Evolutionary conservation across 1,140 invertebrate species (phyloP).

Genomic region (Neodiprion fabricii): DNA sequence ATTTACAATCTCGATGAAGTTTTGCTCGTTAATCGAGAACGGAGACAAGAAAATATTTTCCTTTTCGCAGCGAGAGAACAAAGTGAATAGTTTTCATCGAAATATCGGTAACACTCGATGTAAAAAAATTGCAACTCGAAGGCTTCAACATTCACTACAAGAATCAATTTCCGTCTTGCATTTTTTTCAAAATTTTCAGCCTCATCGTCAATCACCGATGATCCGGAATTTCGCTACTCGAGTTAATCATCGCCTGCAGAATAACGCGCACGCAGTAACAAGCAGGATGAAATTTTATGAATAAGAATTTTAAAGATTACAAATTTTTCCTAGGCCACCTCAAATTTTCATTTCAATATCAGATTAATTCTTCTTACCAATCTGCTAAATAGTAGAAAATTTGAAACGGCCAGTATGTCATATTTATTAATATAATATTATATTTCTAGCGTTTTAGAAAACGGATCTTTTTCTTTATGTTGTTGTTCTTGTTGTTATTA

Average conservation of each 20-base stretch:
- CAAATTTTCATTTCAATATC: background rate
- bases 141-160: too few relatives aligned
- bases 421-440: background rate
- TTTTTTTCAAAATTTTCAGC: too few relatives aligned
- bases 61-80: too few relatives aligned
- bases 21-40: too few relatives aligned
- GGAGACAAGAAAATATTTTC: too few relatives aligned
- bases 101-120: too few relatives aligned
- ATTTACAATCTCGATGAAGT: too few relatives aligned
- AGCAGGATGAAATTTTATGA: conserved; percentile 1
- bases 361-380: background rate
- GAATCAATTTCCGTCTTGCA: too few relatives aligned
- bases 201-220: background rate
- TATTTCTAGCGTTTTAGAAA: background rate
- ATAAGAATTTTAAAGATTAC: conserved; percentile 1
- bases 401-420: background rate
- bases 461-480: background rate
- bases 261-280: background rate
- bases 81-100: too few relatives aligned
- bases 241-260: background rate
- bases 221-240: too few relatives aligned
- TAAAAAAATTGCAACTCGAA: too few relatives aligned
- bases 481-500: background rate
- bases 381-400: background rate
- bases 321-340: background rate